Evolutionary conservation across 2,888 invertebrate species (phyloP), one percentile per base, ranked within the genome.

Genomic region (Carabus problematicus): DNA sequence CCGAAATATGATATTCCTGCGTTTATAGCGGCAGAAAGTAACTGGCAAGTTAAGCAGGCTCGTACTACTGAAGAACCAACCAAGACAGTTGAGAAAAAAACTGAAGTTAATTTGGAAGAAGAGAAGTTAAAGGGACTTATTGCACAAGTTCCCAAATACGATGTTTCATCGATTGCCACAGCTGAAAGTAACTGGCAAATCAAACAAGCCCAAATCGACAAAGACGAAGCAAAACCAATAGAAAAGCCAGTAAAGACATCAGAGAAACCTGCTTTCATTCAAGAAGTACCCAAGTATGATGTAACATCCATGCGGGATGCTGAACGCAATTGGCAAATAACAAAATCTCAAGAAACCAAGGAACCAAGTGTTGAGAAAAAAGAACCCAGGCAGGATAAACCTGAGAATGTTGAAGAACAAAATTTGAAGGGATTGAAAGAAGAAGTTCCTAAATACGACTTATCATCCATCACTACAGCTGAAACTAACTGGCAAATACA

Each of bases 401-500:
- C 9, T 16, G 39, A 66, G 41, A 43, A 56, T 39, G 47, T 19
- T 56, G 42, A 45, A 4, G 42, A 47, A 18, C 52, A 62, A 29
- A 19, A 16, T 6, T 54, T 29, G 29, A 29, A 29, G 29, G 29
- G 29, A 29, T 29, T 29, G 19, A 49, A 49, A 45, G 47, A 70
- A 9, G 72, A 73, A 56, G 59, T 49, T 55, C 72, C 70, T 8
- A 67, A 70, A n/a, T 74, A 74, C 58, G 73, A 75, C 59, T 67
- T 75, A 39, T 41, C 70, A 41, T 69, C 69, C 18, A 60, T 75
- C 7, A 29, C 70, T 19, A 71, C 72, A 42, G 73, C 75, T 59
- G 75, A 76, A 74, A 72, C 56, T 18, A 71, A 70, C n/a, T 76
- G 75, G 75, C 74, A 75, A 61, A 73, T 74, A 70, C 64, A 72